Conservation (phyloP, 2,888 invertebrate genomes). For the Xylota segnis region DNA sequence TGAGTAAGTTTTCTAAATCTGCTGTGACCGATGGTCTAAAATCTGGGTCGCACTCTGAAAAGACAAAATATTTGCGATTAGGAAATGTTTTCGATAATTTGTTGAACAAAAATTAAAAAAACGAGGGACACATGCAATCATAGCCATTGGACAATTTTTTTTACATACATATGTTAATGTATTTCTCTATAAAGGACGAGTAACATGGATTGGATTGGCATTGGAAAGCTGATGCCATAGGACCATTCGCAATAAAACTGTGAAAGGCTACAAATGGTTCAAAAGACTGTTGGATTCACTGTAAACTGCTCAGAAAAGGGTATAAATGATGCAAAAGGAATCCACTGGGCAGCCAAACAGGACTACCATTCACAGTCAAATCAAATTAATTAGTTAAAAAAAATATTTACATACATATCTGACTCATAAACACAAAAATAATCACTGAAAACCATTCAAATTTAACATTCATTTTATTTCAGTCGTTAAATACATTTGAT, state of each 20-base stretch:
- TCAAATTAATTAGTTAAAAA: background rate
- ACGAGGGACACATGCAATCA: constrained; percentile 31
- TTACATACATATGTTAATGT: background rate
- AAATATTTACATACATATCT: background rate
- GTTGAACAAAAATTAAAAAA: background rate
- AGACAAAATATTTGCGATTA: constrained; percentile 19
- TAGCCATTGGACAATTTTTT: constrained; percentile 33
- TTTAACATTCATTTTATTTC: constrained; percentile 8
- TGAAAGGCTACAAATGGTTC: too few species aligned
- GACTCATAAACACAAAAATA: too few species aligned
- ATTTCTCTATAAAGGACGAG: too few species aligned
- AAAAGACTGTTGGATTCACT: background rate
- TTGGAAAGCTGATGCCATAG: too few species aligned
- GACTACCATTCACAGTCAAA: too few species aligned
- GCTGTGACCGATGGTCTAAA: constrained; percentile 85
- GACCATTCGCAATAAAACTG: too few species aligned
- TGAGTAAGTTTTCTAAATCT: constrained; percentile 89
- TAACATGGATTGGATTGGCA: too few species aligned
- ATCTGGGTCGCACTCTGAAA: constrained; percentile 85
- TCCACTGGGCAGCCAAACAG: too few species aligned
- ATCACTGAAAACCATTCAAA: constrained; percentile 3
- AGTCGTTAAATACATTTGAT: constrained; percentile 10
- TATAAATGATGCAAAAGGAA: too few species aligned
- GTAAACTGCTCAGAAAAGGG: background rate
- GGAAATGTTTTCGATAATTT: constrained; percentile 1